These are phyloP conservation scores for Pitta sordida DNA, from an alignment of 2,113 vertebrate genomes.

Conservation along the genomic window DNA sequence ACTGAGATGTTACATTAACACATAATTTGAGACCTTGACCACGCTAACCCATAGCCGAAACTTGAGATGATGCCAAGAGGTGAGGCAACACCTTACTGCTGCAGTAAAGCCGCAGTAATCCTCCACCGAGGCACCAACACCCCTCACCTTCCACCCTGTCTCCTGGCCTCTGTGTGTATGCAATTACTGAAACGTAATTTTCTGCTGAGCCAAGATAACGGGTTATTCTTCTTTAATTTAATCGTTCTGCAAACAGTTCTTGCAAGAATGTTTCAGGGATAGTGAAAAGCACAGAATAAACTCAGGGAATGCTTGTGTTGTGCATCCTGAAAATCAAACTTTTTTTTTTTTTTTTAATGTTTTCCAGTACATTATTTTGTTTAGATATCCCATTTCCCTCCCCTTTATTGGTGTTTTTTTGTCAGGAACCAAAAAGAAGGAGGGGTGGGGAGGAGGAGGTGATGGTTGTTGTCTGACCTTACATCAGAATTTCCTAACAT, in stretches of 20 bases:
- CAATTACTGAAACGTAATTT: neutral
- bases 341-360: neutral
- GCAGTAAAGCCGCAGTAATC: neutral
- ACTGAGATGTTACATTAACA: neutral
- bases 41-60: neutral
- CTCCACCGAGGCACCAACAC: rapidly evolving
- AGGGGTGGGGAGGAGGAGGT: rapidly evolving
- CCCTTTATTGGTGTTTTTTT: neutral
- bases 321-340: neutral
- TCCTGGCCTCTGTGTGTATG: rapidly evolving
- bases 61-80: neutral
- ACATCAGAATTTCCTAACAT: neutral
- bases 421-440: neutral
- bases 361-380: neutral
- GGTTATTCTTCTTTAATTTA: neutral
- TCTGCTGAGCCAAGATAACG: neutral
- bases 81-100: neutral
- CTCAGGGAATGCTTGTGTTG: neutral
- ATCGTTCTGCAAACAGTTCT: neutral
- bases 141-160: rapidly evolving
- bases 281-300: neutral
- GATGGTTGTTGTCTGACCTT: neutral
- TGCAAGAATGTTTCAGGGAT: neutral
- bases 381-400: neutral
- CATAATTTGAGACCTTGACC: neutral